A percentile compares a stretch with the other conserved stretches of the same genome.
Conservation (phyloP, 1,140 invertebrate species). For the Armadillidium nasatum region DNA sequence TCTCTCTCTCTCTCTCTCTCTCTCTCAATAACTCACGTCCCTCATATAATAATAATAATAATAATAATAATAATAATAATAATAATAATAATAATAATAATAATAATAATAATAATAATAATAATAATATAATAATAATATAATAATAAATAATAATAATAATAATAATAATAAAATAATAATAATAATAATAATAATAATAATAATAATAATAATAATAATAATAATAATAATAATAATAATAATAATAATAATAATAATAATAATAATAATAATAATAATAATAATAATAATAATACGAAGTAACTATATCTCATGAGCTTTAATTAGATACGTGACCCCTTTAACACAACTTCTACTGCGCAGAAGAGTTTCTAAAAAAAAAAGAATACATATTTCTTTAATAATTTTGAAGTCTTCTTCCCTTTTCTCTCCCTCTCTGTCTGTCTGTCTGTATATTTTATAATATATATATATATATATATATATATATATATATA, state of each 20-base stretch:
- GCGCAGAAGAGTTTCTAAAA: too few species aligned
- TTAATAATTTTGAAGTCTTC: too few species aligned
- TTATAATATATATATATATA: too few species aligned
- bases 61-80: not conserved
- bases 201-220: not conserved
- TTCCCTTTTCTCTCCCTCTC: too few species aligned
- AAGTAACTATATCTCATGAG: too few species aligned
- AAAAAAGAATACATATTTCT: too few species aligned
- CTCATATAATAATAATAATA: not conserved
- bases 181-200: not conserved
- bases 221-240: not conserved
- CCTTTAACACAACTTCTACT: too few species aligned
- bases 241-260: conserved; percentile 3
- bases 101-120: conserved; percentile 16
- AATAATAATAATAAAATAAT: too few species aligned
- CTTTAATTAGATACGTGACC: too few species aligned
- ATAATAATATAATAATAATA: not conserved
- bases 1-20: too few species aligned
- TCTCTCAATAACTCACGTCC: too few species aligned
- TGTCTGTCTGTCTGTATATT: too few species aligned
- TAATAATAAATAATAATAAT: not conserved
- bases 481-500: conserved; percentile 53
- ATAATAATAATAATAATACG: not conserved
- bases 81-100: not conserved
- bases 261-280: not conserved